Base-by-base conservation (phyloP, 2,113 vertebrate species). In the Zapus hudsonius region DNA sequence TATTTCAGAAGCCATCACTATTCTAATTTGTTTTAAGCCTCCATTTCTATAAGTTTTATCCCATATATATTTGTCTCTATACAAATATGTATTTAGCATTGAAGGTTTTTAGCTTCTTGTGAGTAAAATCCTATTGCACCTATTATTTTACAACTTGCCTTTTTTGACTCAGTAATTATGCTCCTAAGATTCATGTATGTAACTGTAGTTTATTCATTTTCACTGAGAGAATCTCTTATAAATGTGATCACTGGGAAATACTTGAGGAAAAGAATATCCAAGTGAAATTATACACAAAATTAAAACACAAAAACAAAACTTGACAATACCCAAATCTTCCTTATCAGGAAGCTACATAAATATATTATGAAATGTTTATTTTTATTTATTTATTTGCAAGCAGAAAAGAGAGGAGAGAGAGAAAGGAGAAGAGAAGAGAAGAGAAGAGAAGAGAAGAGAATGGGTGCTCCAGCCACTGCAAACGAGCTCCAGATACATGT, bases 121-220 rank as follows among this genome's bases (percentile, higher is more conserved):
- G 61, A 80, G 79, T 11, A 33, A 38, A 90, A 84, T 76, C 61
- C 69, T 73, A 55, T 22, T 6, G 29, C 27, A 57, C 69, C 93
- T 81, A 90, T 84, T 87, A 73, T 86, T 95, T 83, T 80, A 40
- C 31, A 76, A 84, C 31, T 70, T 91, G 57, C 23, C 84, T 9
- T 5, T 67, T 90, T 90, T 70, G 1, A 13, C 40, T 93, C 25
- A 85, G n/a, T n/a, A 64, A 29, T 67, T 81, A 64, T 57, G 42
- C 66, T 70, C 20, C 23, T 87, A 59, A 67, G 83, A 72, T 20
- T 80, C 86, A 75, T 75, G 52, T 83, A 33, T 47, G 85, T 4
- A 59, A 73, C 29, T 23, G 13, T 3, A 38, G 20, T n/a, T 67
- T 67, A 67, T 17, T 88, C 31, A 63, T 47, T 84, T 59, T 73